A percentile compares a stretch with the other conserved stretches of the same genome.
phyloP scores from a whole-genome alignment of 2,113 vertebrate species.

The Pomatorhinus ruficollis region DNA sequence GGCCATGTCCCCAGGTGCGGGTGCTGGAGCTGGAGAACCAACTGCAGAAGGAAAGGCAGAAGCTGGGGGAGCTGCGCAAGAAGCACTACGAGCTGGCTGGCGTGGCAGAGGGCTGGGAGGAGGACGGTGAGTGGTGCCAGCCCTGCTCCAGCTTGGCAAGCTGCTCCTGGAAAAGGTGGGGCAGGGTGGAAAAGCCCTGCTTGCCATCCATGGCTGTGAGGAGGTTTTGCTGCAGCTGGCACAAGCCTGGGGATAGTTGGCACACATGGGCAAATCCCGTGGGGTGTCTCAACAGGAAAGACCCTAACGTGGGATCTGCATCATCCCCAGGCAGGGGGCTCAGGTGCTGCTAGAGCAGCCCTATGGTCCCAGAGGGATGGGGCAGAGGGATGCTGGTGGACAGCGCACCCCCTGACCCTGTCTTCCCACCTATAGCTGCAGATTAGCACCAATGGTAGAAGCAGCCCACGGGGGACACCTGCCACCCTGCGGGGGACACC shows the following conservation, averaged over 20 bases:
- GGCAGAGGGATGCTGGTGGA: neutral
- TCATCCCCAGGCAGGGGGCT: too few relatives aligned
- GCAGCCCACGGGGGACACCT: neutral
- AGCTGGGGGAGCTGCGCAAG: conserved; percentile 92
- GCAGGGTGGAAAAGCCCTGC: neutral
- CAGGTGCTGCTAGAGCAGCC: neutral
- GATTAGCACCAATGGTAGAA: neutral
- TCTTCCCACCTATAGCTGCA: neutral
- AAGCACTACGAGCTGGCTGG: conserved; percentile 96
- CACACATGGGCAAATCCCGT: accelerated
- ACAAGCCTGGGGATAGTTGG: neutral
- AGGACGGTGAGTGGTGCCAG: conserved; percentile 69
- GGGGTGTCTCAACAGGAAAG: neutral
- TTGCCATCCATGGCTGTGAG: neutral
- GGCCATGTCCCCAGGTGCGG: conserved; percentile 77
- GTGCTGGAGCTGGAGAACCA: conserved; percentile 93
- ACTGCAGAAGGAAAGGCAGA: conserved; percentile 92
- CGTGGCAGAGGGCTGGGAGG: conserved; percentile 91
- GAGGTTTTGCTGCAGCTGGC: neutral
- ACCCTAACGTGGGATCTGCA: neutral
- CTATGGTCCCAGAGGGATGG: neutral
- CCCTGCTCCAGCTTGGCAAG: neutral
- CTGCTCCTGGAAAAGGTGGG: accelerated
- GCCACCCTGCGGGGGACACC: neutral
- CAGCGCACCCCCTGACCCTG: accelerated